phyloP scores from a whole-genome alignment of 2,888 invertebrate genomes.

The Clistopyga incitator region DNA sequence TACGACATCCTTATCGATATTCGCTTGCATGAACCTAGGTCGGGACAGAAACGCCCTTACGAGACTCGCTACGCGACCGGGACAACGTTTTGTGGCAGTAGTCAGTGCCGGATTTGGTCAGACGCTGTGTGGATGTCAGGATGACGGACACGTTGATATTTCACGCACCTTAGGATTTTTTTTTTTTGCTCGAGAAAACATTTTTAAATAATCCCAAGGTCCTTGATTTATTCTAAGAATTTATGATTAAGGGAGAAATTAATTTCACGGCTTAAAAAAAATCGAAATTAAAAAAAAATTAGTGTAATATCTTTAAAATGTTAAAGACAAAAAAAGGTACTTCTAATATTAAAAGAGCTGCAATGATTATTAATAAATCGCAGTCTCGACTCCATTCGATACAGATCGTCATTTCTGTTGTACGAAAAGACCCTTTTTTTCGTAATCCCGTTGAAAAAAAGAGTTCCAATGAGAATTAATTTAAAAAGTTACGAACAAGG shows the following conservation, averaged over 20 bases:
- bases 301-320: too few relatives aligned
- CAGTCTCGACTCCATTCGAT: too few relatives aligned
- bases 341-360: too few relatives aligned
- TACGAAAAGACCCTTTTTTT: background rate
- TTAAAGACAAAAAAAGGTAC: too few relatives aligned
- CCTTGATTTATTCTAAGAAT: background rate
- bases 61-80: constrained; percentile 24
- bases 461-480: background rate
- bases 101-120: constrained; percentile 32
- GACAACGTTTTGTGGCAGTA: constrained; percentile 18
- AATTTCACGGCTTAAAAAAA: too few relatives aligned
- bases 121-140: constrained; percentile 1
- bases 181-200: background rate
- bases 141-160: constrained; percentile 14
- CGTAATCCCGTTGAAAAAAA: background rate
- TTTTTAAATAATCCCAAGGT: constrained; percentile 12
- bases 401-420: background rate
- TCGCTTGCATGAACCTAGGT: constrained; percentile 9
- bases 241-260: background rate
- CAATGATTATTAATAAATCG: background rate
- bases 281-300: too few relatives aligned
- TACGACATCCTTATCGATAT: constrained; percentile 44
- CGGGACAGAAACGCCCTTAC: constrained; percentile 64
- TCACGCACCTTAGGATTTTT: constrained; percentile 17
- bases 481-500: background rate